Conservation (phyloP, 2,888 invertebrate species). For the Rotaria magnacalcarata region DNA sequence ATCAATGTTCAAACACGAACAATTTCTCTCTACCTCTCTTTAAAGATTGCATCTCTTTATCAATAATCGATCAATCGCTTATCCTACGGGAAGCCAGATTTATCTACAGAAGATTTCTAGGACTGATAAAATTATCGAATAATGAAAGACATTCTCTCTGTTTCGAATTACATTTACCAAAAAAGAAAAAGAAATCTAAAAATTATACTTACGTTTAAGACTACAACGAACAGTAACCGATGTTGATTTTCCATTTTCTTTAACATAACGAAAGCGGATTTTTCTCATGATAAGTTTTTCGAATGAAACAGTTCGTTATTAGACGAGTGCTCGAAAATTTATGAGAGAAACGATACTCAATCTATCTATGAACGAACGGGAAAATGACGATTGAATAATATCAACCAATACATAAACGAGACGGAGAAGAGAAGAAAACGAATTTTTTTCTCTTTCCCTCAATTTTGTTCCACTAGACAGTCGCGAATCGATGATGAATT, state of each 20-base stretch:
- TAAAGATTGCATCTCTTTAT: not conserved
- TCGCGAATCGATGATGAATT: not conserved
- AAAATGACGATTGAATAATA: not conserved
- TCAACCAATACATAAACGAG: not conserved
- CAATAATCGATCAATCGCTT: not conserved
- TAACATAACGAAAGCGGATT: conserved; percentile 24
- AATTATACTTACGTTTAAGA: not conserved
- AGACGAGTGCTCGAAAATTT: too few species aligned
- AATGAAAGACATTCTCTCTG: not conserved
- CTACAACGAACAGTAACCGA: conserved; percentile 30
- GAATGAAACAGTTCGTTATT: not conserved
- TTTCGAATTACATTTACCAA: not conserved
- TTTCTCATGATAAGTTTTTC: not conserved
- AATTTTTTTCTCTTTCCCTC: not conserved
- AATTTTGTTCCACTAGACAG: not conserved
- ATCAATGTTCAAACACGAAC: not conserved
- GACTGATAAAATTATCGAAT: not conserved
- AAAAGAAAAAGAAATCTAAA: not conserved
- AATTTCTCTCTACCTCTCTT: not conserved
- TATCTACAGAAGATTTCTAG: not conserved
- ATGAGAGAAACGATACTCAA: not conserved
- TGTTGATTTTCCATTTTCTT: conserved; percentile 30
- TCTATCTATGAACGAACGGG: not conserved
- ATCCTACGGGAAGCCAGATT: not conserved
- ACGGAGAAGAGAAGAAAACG: not conserved